These are phyloP conservation scores for Oscheius sp. DNA, from an alignment of 1,140 invertebrate species.

Conservation along the genomic window DNA sequence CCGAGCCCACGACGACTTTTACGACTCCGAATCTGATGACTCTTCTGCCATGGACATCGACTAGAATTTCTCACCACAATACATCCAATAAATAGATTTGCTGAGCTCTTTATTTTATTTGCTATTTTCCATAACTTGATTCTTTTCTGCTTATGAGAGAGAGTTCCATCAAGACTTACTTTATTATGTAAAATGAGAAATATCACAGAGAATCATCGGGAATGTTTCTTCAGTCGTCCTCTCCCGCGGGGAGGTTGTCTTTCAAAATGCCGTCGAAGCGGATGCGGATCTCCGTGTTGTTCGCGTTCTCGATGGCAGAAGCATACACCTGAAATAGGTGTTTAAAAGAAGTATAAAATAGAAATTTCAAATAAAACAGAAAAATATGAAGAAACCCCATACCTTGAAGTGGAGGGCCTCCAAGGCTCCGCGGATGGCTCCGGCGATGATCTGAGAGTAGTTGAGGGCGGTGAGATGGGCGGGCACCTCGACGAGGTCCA, in stretches of 20 bases:
- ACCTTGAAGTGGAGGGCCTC: slow-evolving; percentile 74
- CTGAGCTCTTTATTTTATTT: not conserved
- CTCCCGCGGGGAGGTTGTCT: slow-evolving; percentile 93
- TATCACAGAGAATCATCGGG: no score
- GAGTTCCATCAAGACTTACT: no score
- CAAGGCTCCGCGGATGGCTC: slow-evolving; percentile 91
- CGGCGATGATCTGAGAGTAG: slow-evolving; percentile 77
- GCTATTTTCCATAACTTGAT: not conserved
- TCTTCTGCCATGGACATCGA: no score
- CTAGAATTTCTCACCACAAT: no score
- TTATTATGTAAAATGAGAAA: no score
- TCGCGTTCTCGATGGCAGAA: slow-evolving; percentile 79
- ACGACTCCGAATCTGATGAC: no score
- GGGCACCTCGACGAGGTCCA: slow-evolving; percentile 95
- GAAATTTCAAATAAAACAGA: not conserved
- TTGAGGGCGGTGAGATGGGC: slow-evolving; percentile 66
- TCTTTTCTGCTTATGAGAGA: no score
- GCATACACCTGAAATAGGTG: slow-evolving; percentile 65
- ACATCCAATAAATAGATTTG: no score
- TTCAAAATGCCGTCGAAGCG: slow-evolving; percentile 92
- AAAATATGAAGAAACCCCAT: slow-evolving; percentile 65
- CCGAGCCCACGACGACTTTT: no score
- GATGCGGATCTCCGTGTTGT: slow-evolving; percentile 92
- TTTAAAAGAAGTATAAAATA: not conserved
- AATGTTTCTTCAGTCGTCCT: slow-evolving; percentile 86